Percentiles rank a stretch among this genome's conserved stretches.
Evolutionary conservation across 1,140 invertebrate species (phyloP).

Genomic region (Drosophila ficusphila): DNA sequence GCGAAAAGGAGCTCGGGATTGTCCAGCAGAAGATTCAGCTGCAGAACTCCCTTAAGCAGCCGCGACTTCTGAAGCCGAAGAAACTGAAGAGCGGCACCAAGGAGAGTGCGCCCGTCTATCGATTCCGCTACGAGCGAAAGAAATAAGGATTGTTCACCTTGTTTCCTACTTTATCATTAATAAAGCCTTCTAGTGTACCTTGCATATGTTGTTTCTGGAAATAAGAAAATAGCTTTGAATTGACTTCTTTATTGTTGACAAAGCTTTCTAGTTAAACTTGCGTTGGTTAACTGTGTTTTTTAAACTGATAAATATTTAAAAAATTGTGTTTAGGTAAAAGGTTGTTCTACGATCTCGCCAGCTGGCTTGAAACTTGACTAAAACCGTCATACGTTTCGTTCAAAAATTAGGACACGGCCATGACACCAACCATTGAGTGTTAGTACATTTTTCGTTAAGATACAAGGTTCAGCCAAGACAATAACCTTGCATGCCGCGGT

Average conservation of each 20-base stretch:
- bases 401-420: background rate
- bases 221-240: too few species aligned
- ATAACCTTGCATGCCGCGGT: too few species aligned
- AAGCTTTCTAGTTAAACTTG: too few species aligned
- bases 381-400: background rate
- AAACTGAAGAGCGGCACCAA: conserved; percentile 88
- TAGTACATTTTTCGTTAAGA: background rate
- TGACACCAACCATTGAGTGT: background rate
- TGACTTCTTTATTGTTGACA: too few species aligned
- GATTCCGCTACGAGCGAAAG: conserved; percentile 95
- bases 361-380: background rate
- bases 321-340: too few species aligned
- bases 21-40: conserved; percentile 94
- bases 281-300: too few species aligned
- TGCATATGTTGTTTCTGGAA: too few species aligned
- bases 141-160: conserved; percentile 64
- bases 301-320: too few species aligned
- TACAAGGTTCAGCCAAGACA: background rate
- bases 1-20: conserved; percentile 92
- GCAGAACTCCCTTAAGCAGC: conserved; percentile 89
- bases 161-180: background rate
- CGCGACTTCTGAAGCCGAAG: conserved; percentile 88
- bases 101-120: conserved; percentile 91
- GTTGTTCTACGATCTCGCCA: too few species aligned
- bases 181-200: too few species aligned